Evolutionary conservation across 2,888 invertebrate species (phyloP).

Genomic region (Drosophila prolongata): DNA sequence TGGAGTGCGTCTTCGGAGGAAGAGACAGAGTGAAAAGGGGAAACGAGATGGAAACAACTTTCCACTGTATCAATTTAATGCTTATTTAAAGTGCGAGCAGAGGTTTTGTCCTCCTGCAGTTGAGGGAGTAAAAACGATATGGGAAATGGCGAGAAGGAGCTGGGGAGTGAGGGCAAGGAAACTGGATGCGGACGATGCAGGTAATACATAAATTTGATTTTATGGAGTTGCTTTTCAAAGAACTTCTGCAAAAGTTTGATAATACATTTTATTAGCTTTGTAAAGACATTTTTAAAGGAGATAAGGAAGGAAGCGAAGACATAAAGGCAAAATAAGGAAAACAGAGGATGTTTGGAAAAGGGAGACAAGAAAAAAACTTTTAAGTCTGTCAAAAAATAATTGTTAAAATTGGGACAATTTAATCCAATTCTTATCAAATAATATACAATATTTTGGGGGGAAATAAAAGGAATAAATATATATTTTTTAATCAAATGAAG

Average conservation of each 20-base stretch:
- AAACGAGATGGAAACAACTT: slow-evolving; percentile 34
- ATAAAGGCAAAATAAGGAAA: slow-evolving; percentile 5
- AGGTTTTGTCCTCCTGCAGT: slow-evolving; percentile 14
- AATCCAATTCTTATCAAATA: background rate
- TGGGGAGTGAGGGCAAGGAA: background rate
- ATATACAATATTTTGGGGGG: background rate
- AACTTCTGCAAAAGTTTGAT: slow-evolving; percentile 46
- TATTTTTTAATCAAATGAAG: too few species aligned
- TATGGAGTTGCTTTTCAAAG: slow-evolving; percentile 52
- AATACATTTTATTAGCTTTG: slow-evolving; percentile 50
- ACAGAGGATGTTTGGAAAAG: background rate
- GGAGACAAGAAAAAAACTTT: background rate
- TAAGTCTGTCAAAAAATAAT: background rate
- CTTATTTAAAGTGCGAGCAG: slow-evolving; percentile 61
- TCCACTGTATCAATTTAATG: slow-evolving; percentile 72
- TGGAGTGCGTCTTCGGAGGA: slow-evolving; percentile 25
- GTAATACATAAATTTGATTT: slow-evolving; percentile 73
- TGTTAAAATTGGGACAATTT: background rate
- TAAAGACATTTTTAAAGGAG: slow-evolving; percentile 7
- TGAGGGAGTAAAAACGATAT: slow-evolving; percentile 27
- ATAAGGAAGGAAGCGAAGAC: slow-evolving; percentile 2
- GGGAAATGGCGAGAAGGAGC: slow-evolving; percentile 28
- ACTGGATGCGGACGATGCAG: slow-evolving; percentile 45
- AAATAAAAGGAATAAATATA: too few species aligned
- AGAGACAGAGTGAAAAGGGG: background rate